Base-by-base conservation (phyloP, 2,113 vertebrate species). In the Emydura subglobosa region DNA sequence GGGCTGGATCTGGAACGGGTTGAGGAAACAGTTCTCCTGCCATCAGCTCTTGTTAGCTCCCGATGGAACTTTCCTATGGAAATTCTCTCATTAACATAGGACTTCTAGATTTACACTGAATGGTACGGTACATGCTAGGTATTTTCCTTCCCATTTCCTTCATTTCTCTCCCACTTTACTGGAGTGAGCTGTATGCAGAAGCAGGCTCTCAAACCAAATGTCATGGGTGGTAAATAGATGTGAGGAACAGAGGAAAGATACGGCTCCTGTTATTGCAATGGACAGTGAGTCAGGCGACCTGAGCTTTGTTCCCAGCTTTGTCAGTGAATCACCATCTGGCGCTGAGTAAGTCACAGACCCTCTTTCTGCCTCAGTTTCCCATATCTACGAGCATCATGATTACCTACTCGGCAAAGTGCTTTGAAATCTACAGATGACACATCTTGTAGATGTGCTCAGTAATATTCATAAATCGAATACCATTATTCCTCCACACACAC, bases 361-460 rank as follows among this genome's bases (percentile, higher is more conserved):
- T 6, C 42, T 47, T 6, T 24, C 39, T 47, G 74, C 74, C 74
- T 76, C 72, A 42, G 74, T 47, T 76, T 76, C 42, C 12, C 74
- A 42, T 12, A 7, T 14, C n/a, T 10, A 21, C 5, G 65, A 27
- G 4, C 54, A 51, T 55, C 42, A 53, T 0, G 0, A 29, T 22
- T 22, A 65, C 61, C 59, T 65, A 49, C 61, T 16, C 54, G 4
- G 54, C 84, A 6, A 25, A 25, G 34, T 0, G 5, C 72, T 21
- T 5, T 0, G 4, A 44, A 74, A 9, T 14, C 12, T 11, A 1
- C 2, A 1, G 22, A 8, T 3, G 44, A 10, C 22, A 54, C 78
- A 29, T 42, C 54, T 65, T 1, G 0, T 0, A 10, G 85, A 39
- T 1, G 19, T 39, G 19, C n/a, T 72, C 65, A 22, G 24, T 17